Percentiles rank a stretch among this genome's conserved stretches.
Conservation (phyloP, 2,113 vertebrate species). For the Spilogale gracilis region DNA sequence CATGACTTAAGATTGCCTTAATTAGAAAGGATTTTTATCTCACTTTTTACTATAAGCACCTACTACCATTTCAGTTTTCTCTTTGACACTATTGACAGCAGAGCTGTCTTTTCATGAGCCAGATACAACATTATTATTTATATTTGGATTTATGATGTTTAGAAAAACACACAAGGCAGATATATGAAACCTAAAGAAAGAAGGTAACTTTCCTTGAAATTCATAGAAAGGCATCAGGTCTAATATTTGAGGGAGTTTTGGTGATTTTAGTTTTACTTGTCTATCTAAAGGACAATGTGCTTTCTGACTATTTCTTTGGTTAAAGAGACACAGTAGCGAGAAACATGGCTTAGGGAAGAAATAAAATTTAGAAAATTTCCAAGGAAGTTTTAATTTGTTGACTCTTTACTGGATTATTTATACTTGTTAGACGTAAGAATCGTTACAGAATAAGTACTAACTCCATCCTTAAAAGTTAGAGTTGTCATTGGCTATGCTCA, state of each 20-base stretch:
- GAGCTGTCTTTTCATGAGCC: background rate
- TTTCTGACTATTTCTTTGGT: background rate
- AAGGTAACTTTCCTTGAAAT: background rate
- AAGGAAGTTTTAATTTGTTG: slow-evolving; percentile 6
- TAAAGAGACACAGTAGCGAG: background rate
- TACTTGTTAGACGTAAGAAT: background rate
- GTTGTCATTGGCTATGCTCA: slow-evolving; percentile 3
- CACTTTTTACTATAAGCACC: slow-evolving; percentile 28
- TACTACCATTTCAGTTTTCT: background rate
- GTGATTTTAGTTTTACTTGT: slow-evolving; percentile 26
- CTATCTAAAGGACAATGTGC: background rate
- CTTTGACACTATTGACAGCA: background rate
- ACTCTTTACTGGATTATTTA: background rate
- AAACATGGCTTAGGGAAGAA: background rate
- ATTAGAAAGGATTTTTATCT: slow-evolving; percentile 50
- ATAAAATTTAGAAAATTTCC: background rate
- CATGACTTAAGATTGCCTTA: slow-evolving; percentile 64
- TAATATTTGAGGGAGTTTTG: background rate
- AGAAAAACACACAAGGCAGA: background rate
- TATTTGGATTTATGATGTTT: slow-evolving; percentile 16
- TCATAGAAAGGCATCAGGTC: background rate
- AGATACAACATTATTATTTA: background rate
- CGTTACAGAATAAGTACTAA: background rate
- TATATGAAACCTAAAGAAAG: background rate
- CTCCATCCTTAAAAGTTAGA: background rate